Conservation (phyloP, 2,888 invertebrate genomes). For the Drosophila paramelanica region DNA sequence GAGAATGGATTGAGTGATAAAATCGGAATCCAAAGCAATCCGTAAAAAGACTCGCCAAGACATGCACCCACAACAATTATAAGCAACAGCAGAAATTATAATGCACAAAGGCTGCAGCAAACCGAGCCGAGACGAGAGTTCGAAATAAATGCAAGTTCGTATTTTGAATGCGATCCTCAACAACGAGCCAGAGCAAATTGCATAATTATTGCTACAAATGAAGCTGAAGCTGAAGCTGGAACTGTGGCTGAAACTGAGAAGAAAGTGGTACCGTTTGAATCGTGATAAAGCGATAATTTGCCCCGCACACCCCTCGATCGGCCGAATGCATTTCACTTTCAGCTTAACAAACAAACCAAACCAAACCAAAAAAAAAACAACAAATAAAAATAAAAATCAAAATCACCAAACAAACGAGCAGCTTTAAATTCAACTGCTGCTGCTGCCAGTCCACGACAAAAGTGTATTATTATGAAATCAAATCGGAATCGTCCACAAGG, state of each 20-base stretch:
- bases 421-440: constrained; percentile 38
- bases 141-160: constrained; percentile 40
- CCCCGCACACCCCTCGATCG: constrained; percentile 13
- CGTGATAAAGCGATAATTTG: constrained; percentile 79
- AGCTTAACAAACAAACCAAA: constrained; percentile 68
- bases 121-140: constrained; percentile 2
- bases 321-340: constrained; percentile 75
- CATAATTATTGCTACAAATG: constrained; percentile 79
- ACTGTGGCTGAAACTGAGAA: constrained; percentile 29
- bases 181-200: constrained; percentile 67
- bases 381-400: constrained; percentile 30
- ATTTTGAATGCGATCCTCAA: constrained; percentile 29
- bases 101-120: constrained; percentile 51
- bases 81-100: constrained; percentile 68
- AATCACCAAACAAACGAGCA: constrained; percentile 36
- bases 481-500: constrained; percentile 49
- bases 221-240: constrained; percentile 51
- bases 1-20: constrained; percentile 53
- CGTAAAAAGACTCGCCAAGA: constrained; percentile 13
- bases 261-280: constrained; percentile 81
- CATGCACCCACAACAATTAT: constrained; percentile 71
- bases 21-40: constrained; percentile 7
- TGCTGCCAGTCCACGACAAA: constrained; percentile 15
- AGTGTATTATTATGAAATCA: constrained; percentile 76
- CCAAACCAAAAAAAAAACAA: constrained; percentile 16